phyloP scores from a whole-genome alignment of 2,797 vertebrate species.

The Scolopax rusticola region DNA sequence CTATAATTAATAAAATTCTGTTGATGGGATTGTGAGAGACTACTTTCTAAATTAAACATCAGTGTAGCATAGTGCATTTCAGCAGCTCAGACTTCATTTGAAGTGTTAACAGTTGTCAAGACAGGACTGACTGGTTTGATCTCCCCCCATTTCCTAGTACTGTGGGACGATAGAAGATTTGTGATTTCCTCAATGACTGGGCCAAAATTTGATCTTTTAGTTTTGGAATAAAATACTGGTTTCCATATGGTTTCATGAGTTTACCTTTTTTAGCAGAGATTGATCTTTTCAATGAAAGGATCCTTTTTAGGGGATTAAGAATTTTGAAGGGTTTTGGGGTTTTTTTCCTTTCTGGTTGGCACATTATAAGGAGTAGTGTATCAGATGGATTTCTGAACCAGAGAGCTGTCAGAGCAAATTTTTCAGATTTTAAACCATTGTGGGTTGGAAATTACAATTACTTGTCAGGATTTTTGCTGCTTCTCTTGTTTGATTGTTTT shows the following conservation, averaged over 20 bases:
- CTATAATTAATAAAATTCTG: not conserved
- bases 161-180: not conserved
- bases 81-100: not conserved
- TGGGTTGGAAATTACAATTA: not conserved
- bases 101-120: not conserved
- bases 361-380: not conserved
- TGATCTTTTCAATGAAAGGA: not conserved
- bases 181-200: not conserved
- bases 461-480: not conserved
- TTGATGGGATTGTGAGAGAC: not conserved
- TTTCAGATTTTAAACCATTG: not conserved
- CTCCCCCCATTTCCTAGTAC: not conserved
- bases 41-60: not conserved
- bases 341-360: not conserved
- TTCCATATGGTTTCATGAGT: not conserved
- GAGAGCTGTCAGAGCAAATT: not conserved
- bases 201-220: not conserved
- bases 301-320: not conserved
- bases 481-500: not conserved
- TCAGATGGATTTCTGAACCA: not conserved
- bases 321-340: not conserved
- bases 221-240: not conserved
- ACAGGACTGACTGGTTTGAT: not conserved
- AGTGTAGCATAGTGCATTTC: not conserved
- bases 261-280: not conserved